phyloP scores from a whole-genome alignment of 2,797 vertebrate species.

The Caiman crocodilus region DNA sequence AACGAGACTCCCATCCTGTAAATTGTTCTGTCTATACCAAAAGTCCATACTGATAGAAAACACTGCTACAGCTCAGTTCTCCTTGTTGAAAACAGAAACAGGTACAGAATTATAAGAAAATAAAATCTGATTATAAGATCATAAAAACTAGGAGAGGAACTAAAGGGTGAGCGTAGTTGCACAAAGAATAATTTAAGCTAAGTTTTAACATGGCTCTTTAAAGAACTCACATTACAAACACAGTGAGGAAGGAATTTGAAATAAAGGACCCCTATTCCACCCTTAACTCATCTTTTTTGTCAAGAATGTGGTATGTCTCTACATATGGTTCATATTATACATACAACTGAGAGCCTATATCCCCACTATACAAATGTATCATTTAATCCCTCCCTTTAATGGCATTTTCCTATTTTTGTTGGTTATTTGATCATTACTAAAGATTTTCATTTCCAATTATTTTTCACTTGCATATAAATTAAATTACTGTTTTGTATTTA shows the following conservation, averaged over 20 bases:
- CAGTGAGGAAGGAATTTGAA: neutral
- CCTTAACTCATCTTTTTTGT: neutral
- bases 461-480: neutral
- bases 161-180: neutral
- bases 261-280: neutral
- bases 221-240: neutral
- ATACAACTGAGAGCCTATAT: neutral
- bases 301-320: neutral
- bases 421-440: neutral
- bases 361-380: neutral
- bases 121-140: neutral
- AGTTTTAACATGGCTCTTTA: neutral
- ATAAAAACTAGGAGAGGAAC: neutral
- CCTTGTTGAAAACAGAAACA: neutral
- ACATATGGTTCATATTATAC: neutral
- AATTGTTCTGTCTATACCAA: neutral
- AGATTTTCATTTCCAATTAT: neutral
- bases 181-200: neutral
- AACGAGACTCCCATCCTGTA: neutral
- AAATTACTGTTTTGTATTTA: neutral
- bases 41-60: neutral
- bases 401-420: neutral
- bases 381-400: neutral
- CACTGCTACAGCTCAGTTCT: neutral
- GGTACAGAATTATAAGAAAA: too few relatives aligned